These are phyloP conservation scores for Aphidoletes aphidimyza DNA, from an alignment of 2,888 invertebrate species.

Conservation along the genomic window DNA sequence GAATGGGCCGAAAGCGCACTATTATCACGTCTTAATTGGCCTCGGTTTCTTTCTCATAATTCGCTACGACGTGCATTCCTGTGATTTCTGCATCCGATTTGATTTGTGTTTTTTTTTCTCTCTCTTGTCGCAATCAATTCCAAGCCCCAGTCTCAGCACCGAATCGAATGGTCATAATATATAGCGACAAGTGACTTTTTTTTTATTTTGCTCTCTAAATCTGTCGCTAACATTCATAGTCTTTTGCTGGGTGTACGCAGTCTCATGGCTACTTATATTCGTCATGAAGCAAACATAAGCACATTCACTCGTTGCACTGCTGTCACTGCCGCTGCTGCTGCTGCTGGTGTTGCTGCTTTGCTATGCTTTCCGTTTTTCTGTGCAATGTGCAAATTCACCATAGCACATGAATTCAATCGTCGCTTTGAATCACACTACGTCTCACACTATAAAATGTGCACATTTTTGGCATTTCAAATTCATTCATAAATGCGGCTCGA, in stretches of 20 bases:
- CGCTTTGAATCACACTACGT: conserved; percentile 2
- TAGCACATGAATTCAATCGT: conserved; percentile 49
- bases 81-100: conserved; percentile 46
- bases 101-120: too few relatives aligned
- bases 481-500: conserved; percentile 50
- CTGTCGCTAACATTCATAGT: too few relatives aligned
- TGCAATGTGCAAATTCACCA: conserved; percentile 20
- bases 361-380: background rate
- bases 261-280: too few relatives aligned
- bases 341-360: background rate
- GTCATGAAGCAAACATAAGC: too few relatives aligned
- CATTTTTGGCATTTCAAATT: conserved; percentile 50
- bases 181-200: conserved; percentile 8
- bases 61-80: conserved; percentile 31
- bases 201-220: too few relatives aligned
- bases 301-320: too few relatives aligned
- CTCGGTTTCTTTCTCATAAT: conserved; percentile 46
- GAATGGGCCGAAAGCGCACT: conserved; percentile 4
- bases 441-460: conserved; percentile 5
- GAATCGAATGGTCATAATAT: conserved; percentile 29
- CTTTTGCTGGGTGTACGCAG: too few relatives aligned
- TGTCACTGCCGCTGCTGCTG: background rate
- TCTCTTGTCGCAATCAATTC: background rate
- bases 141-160: background rate
- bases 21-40: conserved; percentile 49